Percentiles rank a stretch among this genome's conserved stretches.
These are phyloP conservation scores for Ancistrus triradiatus DNA, from an alignment of 2,113 vertebrate species.

Conservation along the genomic window DNA sequence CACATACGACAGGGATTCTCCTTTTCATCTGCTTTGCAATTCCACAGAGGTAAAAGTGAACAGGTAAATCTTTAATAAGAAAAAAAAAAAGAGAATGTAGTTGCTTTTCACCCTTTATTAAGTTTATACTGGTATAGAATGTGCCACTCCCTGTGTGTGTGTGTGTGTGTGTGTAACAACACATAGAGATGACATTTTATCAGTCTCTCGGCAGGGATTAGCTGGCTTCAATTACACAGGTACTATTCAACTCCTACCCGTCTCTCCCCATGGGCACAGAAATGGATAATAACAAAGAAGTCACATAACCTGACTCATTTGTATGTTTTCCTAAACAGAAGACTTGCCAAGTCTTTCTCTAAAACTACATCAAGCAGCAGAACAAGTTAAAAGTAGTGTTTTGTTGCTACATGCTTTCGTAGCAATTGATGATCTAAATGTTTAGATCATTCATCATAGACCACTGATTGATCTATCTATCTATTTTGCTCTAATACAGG, in stretches of 20 bases:
- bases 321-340: neutral
- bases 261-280: neutral
- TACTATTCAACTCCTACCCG: conserved; percentile 37
- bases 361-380: no score
- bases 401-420: no score
- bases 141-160: conserved; percentile 51
- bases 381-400: no score
- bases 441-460: no score
- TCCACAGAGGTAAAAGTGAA: no score
- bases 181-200: conserved; percentile 23
- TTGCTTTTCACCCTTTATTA: conserved; percentile 18
- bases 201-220: conserved; percentile 52
- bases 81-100: neutral
- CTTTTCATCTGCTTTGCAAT: no score
- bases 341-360: neutral
- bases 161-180: neutral
- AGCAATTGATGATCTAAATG: no score
- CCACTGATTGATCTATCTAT: no score
- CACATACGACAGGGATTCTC: no score
- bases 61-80: no score
- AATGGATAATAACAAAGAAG: neutral
- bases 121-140: conserved; percentile 54
- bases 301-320: neutral
- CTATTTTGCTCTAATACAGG: no score
- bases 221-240: conserved; percentile 50